Evolutionary conservation across 2,888 invertebrate species (phyloP).

Genomic region (Nesidiocoris tenuis): DNA sequence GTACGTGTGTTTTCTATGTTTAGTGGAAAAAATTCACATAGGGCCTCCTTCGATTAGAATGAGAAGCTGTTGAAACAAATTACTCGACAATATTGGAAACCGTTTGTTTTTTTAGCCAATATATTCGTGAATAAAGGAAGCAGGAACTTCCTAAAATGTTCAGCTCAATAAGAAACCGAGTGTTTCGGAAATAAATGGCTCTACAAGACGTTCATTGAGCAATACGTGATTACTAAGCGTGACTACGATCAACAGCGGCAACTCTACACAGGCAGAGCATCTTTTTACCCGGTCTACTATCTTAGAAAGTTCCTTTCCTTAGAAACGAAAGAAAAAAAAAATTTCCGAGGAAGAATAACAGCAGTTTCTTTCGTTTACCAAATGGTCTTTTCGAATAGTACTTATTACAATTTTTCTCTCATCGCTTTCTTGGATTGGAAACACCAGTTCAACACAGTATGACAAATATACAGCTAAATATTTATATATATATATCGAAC

Average conservation of each 20-base stretch:
- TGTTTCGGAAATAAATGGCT: conserved; percentile 24
- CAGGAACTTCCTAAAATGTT: conserved; percentile 37
- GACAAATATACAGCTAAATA: conserved; percentile 45
- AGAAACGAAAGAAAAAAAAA: conserved; percentile 25
- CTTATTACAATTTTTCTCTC: conserved; percentile 22
- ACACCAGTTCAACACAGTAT: conserved; percentile 39
- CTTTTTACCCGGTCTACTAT: conserved; percentile 22
- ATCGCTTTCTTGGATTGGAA: conserved; percentile 8
- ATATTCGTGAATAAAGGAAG: conserved; percentile 17
- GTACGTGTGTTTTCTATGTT: too few relatives aligned
- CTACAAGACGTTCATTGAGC: conserved; percentile 38
- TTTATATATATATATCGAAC: conserved; percentile 33
- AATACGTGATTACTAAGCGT: conserved; percentile 39
- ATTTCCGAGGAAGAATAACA: conserved; percentile 20
- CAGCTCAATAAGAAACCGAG: conserved; percentile 24
- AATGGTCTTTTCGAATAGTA: conserved; percentile 27
- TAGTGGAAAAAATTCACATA: too few relatives aligned
- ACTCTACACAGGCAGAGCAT: conserved; percentile 31
- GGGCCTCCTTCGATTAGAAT: too few relatives aligned
- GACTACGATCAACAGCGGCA: conserved; percentile 27
- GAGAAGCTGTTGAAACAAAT: too few relatives aligned
- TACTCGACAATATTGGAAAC: conserved; percentile 17
- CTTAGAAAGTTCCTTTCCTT: conserved; percentile 42
- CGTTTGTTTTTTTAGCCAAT: conserved; percentile 17
- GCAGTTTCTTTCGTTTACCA: not conserved